These are phyloP conservation scores for Eucidaris tribuloides DNA, from an alignment of 35 echinoderm and acorn worm genomes.

Conservation along the genomic window DNA sequence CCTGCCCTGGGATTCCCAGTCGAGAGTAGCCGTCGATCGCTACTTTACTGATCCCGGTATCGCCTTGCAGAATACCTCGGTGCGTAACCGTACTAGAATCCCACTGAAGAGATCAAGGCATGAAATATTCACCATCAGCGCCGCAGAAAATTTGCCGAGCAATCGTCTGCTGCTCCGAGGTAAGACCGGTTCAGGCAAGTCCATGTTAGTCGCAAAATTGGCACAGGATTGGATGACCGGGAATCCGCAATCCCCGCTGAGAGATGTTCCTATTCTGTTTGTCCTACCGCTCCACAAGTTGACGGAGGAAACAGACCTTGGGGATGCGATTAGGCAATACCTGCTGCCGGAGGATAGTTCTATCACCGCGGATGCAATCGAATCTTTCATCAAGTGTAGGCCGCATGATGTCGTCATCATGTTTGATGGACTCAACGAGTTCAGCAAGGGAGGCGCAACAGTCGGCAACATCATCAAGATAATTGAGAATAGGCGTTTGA, in stretches of 20 bases:
- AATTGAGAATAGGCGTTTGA: constrained; percentile 8
- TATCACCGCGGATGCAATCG: background rate
- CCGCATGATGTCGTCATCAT: background rate
- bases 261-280: constrained; percentile 7
- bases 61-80: background rate
- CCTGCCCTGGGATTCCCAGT: background rate
- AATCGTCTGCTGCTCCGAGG: constrained; percentile 7
- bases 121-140: constrained; percentile 5
- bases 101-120: background rate
- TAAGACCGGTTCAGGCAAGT: background rate
- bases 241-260: background rate
- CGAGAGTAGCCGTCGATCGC: constrained; percentile 4
- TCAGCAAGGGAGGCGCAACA: background rate
- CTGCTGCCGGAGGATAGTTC: background rate
- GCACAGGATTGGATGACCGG: background rate
- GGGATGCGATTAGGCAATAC: background rate
- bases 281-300: constrained; percentile 2
- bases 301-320: background rate
- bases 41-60: constrained; percentile 7
- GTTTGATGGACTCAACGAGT: background rate
- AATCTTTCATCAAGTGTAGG: background rate
- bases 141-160: background rate
- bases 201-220: background rate
- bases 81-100: background rate
- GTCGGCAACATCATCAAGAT: background rate